Percentiles rank a stretch among this genome's conserved stretches.
Evolutionary conservation across 1,140 invertebrate genomes (phyloP).

Genomic region (Papilio helenus): DNA sequence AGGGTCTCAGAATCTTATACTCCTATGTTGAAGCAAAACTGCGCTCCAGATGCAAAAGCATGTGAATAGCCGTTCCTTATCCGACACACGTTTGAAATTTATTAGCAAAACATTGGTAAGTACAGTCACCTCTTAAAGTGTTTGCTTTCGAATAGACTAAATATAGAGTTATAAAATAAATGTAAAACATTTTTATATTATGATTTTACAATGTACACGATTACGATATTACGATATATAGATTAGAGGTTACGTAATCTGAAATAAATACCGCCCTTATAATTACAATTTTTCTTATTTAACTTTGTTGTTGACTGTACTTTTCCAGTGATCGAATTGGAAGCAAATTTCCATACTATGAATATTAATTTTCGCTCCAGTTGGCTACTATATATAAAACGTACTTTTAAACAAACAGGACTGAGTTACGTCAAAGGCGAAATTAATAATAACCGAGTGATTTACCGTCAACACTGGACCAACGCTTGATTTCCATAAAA

Average conservation of each 20-base stretch:
- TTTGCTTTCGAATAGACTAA: background rate
- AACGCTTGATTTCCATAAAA: background rate
- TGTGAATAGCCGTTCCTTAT: background rate
- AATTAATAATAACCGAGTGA: background rate
- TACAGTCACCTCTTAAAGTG: background rate
- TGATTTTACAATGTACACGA: too few species aligned
- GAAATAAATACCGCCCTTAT: too few species aligned
- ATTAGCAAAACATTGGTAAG: background rate
- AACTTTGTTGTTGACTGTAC: conserved; percentile 7
- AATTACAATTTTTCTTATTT: background rate
- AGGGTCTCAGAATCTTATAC: too few species aligned
- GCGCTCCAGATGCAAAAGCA: background rate
- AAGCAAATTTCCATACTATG: conserved; percentile 23
- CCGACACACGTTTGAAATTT: background rate
- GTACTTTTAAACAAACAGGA: background rate
- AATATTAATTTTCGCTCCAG: conserved; percentile 21
- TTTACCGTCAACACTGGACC: background rate
- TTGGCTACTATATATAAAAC: background rate
- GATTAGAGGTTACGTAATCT: too few species aligned
- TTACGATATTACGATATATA: too few species aligned
- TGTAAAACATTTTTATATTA: too few species aligned
- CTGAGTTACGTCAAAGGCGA: conserved; percentile 4
- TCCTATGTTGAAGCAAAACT: background rate
- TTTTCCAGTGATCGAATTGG: background rate
- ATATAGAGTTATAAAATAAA: background rate